Evolutionary conservation across 2,888 invertebrate genomes (phyloP).

Genomic region (Andrena haemorrhoa): DNA sequence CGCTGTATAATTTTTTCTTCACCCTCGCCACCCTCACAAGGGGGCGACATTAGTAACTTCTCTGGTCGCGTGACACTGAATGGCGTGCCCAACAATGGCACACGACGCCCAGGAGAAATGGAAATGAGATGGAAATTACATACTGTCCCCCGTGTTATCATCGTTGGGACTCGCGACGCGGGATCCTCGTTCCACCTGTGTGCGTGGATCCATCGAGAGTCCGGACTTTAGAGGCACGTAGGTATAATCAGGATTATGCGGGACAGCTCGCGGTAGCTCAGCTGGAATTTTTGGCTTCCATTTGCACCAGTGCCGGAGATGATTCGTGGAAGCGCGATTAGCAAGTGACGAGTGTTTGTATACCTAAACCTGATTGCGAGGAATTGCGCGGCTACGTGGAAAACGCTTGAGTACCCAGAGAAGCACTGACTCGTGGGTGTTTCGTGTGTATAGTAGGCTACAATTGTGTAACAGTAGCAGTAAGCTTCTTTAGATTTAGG

Average conservation of each 20-base stretch:
- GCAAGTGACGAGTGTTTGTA: conserved; percentile 30
- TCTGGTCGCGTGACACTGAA: conserved; percentile 11
- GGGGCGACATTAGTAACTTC: conserved; percentile 53
- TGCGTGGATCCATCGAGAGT: background rate
- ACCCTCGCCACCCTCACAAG: conserved; percentile 4
- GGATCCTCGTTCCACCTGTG: background rate
- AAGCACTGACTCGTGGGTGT: background rate
- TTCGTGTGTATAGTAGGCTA: too few species aligned
- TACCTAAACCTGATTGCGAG: conserved; percentile 1
- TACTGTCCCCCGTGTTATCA: conserved; percentile 6
- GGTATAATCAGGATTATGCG: conserved; percentile 43
- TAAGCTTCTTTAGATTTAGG: too few species aligned
- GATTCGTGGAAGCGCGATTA: conserved; percentile 44
- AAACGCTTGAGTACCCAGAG: background rate
- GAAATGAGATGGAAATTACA: conserved; percentile 60
- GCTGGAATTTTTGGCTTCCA: conserved; percentile 39
- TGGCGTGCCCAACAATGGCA: conserved; percentile 25
- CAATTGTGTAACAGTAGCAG: too few species aligned
- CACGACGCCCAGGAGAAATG: conserved; percentile 11
- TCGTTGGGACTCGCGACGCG: conserved; percentile 4
- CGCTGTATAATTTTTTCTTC: conserved; percentile 9
- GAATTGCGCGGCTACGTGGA: background rate
- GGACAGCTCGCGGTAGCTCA: conserved; percentile 33
- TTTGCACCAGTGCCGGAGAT: conserved; percentile 30
- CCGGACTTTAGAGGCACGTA: conserved; percentile 13